Percentiles rank a stretch among this genome's conserved stretches.
phyloP scores from a whole-genome alignment of 92 coral and sea anemone genomes.

The Parazoanthus darwini region DNA sequence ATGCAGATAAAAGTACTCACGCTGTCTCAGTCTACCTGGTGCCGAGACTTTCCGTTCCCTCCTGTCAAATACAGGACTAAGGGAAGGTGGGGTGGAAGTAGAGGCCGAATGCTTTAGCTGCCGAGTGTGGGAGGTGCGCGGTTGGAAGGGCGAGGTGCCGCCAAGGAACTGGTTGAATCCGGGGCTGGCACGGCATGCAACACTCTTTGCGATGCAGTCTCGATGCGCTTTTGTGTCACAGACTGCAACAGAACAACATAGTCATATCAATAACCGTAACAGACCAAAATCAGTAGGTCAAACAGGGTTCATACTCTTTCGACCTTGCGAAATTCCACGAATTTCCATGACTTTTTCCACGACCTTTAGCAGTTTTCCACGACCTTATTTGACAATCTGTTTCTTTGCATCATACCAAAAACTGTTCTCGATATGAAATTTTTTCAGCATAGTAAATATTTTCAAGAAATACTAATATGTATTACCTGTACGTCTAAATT shows the following conservation, averaged over 20 bases:
- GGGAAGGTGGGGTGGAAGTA: constrained; percentile 39
- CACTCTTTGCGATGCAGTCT: constrained; percentile 78
- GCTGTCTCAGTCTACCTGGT: constrained; percentile 71
- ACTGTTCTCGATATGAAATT: too few species aligned
- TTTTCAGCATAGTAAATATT: too few species aligned
- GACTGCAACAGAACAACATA: constrained; percentile 46
- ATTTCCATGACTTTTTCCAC: too few species aligned
- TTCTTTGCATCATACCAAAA: too few species aligned
- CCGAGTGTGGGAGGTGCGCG: constrained; percentile 57
- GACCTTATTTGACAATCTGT: too few species aligned
- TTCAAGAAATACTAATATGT: too few species aligned
- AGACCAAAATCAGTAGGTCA: too few species aligned
- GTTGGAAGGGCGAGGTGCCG: constrained; percentile 82
- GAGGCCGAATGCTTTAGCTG: constrained; percentile 39
- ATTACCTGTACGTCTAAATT: too few species aligned
- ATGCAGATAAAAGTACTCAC: constrained; percentile 29
- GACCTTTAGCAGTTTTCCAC: too few species aligned
- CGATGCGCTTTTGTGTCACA: constrained; percentile 87
- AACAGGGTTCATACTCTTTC: too few species aligned
- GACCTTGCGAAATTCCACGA: too few species aligned
- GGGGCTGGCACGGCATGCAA: constrained; percentile 63
- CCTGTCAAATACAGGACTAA: constrained; percentile 63
- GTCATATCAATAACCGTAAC: too few species aligned
- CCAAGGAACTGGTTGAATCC: constrained; percentile 53
- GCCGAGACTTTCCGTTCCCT: constrained; percentile 69